Base-by-base conservation (phyloP, 2,113 vertebrate genomes). In the Myotis lucifugus region DNA sequence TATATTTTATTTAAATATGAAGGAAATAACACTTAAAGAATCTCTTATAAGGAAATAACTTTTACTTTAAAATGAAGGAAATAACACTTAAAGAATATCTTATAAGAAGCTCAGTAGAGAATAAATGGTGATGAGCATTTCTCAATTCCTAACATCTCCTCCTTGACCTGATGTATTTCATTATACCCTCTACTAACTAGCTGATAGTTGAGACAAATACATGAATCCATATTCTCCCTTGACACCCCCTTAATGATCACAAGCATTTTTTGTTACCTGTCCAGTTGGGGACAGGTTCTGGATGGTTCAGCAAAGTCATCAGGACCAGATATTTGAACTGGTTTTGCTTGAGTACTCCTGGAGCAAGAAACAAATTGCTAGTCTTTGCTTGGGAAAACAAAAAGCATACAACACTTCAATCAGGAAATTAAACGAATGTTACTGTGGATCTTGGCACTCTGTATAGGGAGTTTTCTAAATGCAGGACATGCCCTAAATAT, bases 381-480 rank as follows among this genome's bases (percentile, higher is more conserved):
- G 27, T 69, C 66, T 85, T 94, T 89, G 50, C 76, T 73, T 61
- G 18, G 23, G 29, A 11, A 1, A 17, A 46, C 64, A 72, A 70
- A 89, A 54, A 37, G 42, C 10, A 90, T 23, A 56, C 95, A 67
- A 79, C 42, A 82, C 50, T 34, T 5, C 34, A 76, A 84, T 84
- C 14, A 79, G 79, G 42, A 94, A 95, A 72, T 85, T 76, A 79
- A 61, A 97, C 42, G 48, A 84, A 95, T 19, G 3, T 9, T 96
- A n/a, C 11, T 32, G 3, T 64, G 81, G 46, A 59, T 92, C 61
- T 90, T 98, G 64, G 79, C 73, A 82, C 37, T 97, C 94, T 50
- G 27, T 34, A 90, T 37, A 66, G 19, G 66, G 56, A 29, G 61
- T 96, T 95, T 97, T 95, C 88, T 54, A 90, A 88, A 94, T 67